Conservation (phyloP, 2,888 invertebrate genomes). For the Andrena minutula region DNA sequence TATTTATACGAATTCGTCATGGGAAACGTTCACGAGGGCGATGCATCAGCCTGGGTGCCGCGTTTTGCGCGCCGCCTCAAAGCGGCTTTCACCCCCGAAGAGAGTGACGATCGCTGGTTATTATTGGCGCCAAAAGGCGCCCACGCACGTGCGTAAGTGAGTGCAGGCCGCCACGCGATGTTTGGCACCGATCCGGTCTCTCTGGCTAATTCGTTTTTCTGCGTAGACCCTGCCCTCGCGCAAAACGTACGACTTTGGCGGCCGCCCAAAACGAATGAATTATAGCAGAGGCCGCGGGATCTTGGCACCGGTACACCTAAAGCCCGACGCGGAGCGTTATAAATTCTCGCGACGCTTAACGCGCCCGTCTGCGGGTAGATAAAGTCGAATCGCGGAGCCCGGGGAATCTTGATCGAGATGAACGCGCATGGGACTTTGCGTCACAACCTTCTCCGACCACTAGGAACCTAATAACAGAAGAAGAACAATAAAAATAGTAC, state of each 20-base stretch:
- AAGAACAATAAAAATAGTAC: too few relatives aligned
- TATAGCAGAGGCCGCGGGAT: slow-evolving; percentile 64
- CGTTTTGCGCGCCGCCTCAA: slow-evolving; percentile 50
- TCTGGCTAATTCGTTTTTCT: slow-evolving; percentile 76
- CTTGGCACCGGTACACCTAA: slow-evolving; percentile 50
- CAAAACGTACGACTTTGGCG: slow-evolving; percentile 70
- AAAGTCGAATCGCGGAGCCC: slow-evolving; percentile 32
- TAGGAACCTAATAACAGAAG: too few relatives aligned
- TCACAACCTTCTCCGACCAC: neutral
- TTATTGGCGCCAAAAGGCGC: slow-evolving; percentile 71
- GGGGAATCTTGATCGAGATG: slow-evolving; percentile 39
- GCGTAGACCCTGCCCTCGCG: slow-evolving; percentile 64
- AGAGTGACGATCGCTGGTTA: slow-evolving; percentile 69
- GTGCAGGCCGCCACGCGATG: slow-evolving; percentile 60
- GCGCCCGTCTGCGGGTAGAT: slow-evolving; percentile 33
- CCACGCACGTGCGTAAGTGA: slow-evolving; percentile 70
- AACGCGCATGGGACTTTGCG: slow-evolving; percentile 10
- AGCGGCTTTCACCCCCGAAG: slow-evolving; percentile 65
- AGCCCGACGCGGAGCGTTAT: slow-evolving; percentile 45
- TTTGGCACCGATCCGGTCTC: slow-evolving; percentile 69
- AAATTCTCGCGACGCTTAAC: slow-evolving; percentile 62
- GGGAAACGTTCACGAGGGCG: slow-evolving; percentile 64
- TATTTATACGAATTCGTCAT: slow-evolving; percentile 74
- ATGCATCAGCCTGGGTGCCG: slow-evolving; percentile 47
- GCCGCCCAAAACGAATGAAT: slow-evolving; percentile 71